These are phyloP conservation scores for Ectemnius cavifrons DNA, from an alignment of 2,888 invertebrate genomes.

Conservation along the genomic window DNA sequence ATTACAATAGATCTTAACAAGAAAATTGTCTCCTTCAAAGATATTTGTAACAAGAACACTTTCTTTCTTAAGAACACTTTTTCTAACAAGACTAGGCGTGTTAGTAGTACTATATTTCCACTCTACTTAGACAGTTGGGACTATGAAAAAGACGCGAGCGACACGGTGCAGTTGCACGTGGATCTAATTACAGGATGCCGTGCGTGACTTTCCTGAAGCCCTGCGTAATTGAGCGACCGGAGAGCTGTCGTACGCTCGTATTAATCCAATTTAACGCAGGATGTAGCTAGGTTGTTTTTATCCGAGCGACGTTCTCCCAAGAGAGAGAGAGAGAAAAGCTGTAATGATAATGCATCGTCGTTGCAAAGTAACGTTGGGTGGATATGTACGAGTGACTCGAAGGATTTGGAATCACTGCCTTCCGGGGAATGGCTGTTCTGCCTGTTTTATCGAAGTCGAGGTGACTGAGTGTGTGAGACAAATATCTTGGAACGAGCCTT, in stretches of 20 bases:
- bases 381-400: background rate
- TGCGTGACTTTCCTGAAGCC: background rate
- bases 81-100: no score
- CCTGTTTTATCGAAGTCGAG: background rate
- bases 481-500: slow-evolving; percentile 1
- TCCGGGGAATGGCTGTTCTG: background rate
- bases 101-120: no score
- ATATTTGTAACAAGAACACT: no score
- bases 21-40: no score
- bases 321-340: background rate
- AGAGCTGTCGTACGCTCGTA: background rate
- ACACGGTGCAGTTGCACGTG: slow-evolving; percentile 10
- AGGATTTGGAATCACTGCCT: background rate
- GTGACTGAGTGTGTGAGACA: background rate
- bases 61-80: no score
- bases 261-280: slow-evolving; percentile 5
- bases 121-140: no score
- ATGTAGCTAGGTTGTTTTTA: background rate
- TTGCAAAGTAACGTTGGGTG: background rate
- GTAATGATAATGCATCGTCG: background rate
- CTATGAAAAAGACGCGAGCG: no score
- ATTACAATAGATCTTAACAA: no score
- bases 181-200: slow-evolving; percentile 25
- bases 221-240: background rate
- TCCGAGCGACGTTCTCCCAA: background rate